phyloP scores from a whole-genome alignment of 2,797 vertebrate genomes.

The Lagocephalus sceleratus region DNA sequence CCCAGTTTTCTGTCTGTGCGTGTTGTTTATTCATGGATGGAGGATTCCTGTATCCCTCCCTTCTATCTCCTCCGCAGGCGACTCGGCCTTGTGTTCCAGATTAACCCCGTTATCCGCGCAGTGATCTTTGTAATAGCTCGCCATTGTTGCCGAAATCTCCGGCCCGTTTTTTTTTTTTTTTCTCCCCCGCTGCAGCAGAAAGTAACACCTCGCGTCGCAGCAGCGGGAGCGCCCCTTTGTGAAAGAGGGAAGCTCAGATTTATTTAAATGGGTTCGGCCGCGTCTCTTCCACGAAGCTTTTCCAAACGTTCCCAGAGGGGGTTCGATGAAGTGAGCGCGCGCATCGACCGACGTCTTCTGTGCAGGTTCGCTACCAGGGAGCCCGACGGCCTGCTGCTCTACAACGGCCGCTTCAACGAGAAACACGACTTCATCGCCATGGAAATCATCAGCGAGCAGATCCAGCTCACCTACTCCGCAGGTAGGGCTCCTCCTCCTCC shows the following conservation, averaged over 20 bases:
- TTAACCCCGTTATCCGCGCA: slow-evolving; percentile 47
- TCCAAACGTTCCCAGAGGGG: too few species aligned
- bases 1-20: slow-evolving; percentile 52
- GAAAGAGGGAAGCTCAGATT: slow-evolving; percentile 14
- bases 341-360: background rate
- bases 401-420: slow-evolving; percentile 95
- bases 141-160: slow-evolving; percentile 19
- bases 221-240: background rate
- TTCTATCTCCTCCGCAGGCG: slow-evolving; percentile 10
- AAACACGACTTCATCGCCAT: slow-evolving; percentile 94
- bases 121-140: slow-evolving; percentile 22
- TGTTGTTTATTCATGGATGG: slow-evolving; percentile 33
- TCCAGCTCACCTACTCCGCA: slow-evolving; percentile 92
- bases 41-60: slow-evolving; percentile 27
- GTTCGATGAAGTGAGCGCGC: too few species aligned
- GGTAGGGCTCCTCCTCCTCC: too few species aligned
- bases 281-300: slow-evolving; percentile 10
- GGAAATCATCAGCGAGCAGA: slow-evolving; percentile 88
- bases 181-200: background rate
- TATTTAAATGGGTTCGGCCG: slow-evolving; percentile 47
- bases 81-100: slow-evolving; percentile 20
- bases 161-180: slow-evolving; percentile 1
- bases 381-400: slow-evolving; percentile 84
- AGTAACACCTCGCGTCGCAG: slow-evolving; percentile 2
- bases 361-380: slow-evolving; percentile 90